A percentile compares a stretch with the other conserved stretches of the same genome.
Conservation (phyloP, 1,140 invertebrate genomes). For the Apis cerana region DNA sequence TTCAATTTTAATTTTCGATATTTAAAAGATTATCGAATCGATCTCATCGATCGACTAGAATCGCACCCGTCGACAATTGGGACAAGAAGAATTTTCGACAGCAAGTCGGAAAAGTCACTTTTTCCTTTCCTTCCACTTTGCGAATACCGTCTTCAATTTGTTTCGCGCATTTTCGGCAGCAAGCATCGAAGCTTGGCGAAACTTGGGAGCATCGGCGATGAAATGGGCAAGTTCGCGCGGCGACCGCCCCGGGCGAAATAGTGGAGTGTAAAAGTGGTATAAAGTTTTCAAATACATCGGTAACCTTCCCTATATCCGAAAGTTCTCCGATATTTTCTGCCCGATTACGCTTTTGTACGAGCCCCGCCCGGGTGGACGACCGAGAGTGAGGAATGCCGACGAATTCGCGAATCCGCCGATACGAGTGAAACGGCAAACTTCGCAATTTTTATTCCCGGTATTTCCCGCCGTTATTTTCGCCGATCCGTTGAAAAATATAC, state of each 20-base stretch:
- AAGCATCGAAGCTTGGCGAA: not conserved
- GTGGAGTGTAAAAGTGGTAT: conserved; percentile 38
- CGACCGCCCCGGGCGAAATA: not conserved
- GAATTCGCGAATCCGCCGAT: conserved; percentile 26
- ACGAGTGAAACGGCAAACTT: conserved; percentile 40
- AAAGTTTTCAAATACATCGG: conserved; percentile 45
- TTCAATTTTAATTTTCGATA: too few species aligned
- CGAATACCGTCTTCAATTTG: too few species aligned
- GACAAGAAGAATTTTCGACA: too few species aligned
- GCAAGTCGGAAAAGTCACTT: too few species aligned
- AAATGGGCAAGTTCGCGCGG: conserved; percentile 25
- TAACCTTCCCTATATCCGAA: not conserved
- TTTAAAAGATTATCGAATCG: too few species aligned
- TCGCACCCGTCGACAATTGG: too few species aligned
- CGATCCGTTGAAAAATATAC: not conserved
- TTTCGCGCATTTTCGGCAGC: not conserved
- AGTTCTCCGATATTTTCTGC: conserved; percentile 48
- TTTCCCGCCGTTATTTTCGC: not conserved
- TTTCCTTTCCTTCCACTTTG: too few species aligned
- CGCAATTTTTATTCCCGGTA: conserved; percentile 9
- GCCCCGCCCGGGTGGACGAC: not conserved
- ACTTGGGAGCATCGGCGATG: not conserved
- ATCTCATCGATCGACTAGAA: too few species aligned
- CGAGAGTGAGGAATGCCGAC: not conserved
- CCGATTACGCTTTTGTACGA: conserved; percentile 35